Conservation (phyloP, 2,888 invertebrate genomes). For the Spilosoma lubricipeda region DNA sequence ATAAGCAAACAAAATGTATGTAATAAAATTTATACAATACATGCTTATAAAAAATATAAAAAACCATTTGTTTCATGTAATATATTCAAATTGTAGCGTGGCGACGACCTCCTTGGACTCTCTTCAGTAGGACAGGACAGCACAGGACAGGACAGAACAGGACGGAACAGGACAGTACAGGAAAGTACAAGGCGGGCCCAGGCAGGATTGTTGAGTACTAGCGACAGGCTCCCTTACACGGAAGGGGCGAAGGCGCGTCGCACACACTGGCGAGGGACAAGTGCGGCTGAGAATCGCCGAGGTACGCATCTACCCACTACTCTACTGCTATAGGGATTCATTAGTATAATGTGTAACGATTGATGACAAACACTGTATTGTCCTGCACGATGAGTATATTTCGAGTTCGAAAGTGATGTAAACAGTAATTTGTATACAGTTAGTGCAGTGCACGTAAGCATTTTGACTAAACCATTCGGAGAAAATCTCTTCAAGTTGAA, state of each 20-base stretch:
- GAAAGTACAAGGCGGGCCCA: not conserved
- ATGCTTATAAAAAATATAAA: not conserved
- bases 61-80: not conserved
- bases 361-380: not conserved
- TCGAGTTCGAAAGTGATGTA: slow-evolving; percentile 9
- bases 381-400: not conserved
- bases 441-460: not conserved
- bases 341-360: not conserved
- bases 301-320: not conserved
- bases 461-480: too few relatives aligned
- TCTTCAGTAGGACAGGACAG: not conserved
- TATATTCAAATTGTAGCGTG: not conserved
- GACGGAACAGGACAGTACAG: not conserved
- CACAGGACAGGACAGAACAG: slow-evolving; percentile 2
- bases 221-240: not conserved
- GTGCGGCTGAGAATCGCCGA: not conserved
- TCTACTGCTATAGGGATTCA: not conserved
- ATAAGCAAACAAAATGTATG: not conserved
- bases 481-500: not conserved
- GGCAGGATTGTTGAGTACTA: not conserved
- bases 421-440: not conserved
- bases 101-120: not conserved
- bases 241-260: not conserved
- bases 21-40: slow-evolving; percentile 7
- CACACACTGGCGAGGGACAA: not conserved